Percentiles rank a stretch among this genome's conserved stretches.
Evolutionary conservation across 2,888 invertebrate species (phyloP).

Genomic region (Eremobia ochroleuca): DNA sequence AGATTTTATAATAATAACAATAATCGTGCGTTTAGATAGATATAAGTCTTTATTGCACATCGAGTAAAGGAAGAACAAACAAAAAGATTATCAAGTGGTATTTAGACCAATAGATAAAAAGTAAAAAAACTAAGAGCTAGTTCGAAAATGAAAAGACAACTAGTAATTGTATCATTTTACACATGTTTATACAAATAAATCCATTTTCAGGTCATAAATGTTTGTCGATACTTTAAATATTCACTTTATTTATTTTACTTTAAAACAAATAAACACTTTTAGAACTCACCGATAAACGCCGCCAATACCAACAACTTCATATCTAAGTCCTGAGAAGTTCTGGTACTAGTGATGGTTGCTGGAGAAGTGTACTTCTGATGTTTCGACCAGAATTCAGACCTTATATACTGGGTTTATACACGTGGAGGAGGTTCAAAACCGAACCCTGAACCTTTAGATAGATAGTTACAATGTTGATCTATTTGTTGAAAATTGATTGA

Average conservation of each 20-base stretch:
- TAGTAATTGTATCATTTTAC: no score
- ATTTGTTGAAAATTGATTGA: conserved; percentile 52
- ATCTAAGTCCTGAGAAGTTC: conserved; percentile 62
- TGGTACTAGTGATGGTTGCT: conserved; percentile 56
- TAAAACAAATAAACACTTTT: conserved; percentile 11
- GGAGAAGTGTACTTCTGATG: conserved; percentile 84
- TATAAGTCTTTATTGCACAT: background rate
- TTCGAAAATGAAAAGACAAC: background rate
- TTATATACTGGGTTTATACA: conserved; percentile 81
- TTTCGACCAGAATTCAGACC: conserved; percentile 19
- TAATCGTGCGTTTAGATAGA: background rate
- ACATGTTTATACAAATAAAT: no score
- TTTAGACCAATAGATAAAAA: background rate
- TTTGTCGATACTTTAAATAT: background rate
- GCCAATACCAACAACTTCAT: conserved; percentile 86
- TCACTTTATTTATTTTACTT: background rate
- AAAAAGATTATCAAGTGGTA: background rate
- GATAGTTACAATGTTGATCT: conserved; percentile 69
- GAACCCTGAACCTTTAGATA: conserved; percentile 53
- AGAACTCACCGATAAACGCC: conserved; percentile 85
- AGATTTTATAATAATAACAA: background rate
- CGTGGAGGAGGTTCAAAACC: conserved; percentile 70
- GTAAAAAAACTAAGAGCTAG: background rate
- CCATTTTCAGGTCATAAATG: background rate
- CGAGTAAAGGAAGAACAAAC: background rate